A percentile compares a stretch with the other conserved stretches of the same genome.
phyloP scores from a whole-genome alignment of 2,113 vertebrate genomes.

The Condylura cristata region DNA sequence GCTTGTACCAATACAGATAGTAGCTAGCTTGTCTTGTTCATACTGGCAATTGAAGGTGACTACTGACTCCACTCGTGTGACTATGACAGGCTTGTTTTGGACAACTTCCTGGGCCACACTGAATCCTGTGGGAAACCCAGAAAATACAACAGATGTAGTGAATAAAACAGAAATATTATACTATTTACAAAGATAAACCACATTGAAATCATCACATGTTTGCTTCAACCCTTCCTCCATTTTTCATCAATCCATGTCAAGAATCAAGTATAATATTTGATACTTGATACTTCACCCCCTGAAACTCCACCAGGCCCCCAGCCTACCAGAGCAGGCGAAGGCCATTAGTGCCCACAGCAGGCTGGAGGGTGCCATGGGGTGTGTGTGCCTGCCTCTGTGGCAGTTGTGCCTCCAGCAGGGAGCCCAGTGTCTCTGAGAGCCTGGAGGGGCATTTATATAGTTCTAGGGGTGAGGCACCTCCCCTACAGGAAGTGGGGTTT shows the following conservation, averaged over 20 bases:
- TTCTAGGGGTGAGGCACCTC: neutral
- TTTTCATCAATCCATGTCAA: neutral
- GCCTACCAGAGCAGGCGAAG: neutral
- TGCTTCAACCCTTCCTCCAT: neutral
- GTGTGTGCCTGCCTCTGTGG: neutral
- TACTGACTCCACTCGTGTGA: neutral
- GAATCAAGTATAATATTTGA: rapidly evolving
- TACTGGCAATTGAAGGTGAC: neutral
- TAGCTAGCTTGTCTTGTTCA: rapidly evolving
- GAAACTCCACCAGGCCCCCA: neutral
- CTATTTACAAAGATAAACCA: neutral
- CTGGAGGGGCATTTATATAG: neutral
- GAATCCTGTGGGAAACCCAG: neutral
- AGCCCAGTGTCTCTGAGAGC: neutral
- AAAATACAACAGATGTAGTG: neutral
- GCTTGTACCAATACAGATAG: constrained; percentile 9
- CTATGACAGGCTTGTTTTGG: neutral
- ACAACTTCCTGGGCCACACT: neutral
- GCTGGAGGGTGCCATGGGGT: neutral
- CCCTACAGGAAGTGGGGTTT: constrained; percentile 7
- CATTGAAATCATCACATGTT: neutral
- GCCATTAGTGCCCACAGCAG: neutral
- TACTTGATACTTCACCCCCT: too few relatives aligned
- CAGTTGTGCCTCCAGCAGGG: too few relatives aligned
- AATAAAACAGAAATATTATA: neutral